Evolutionary conservation across 2,113 vertebrate species (phyloP).

Genomic region (Saguinus midas): DNA sequence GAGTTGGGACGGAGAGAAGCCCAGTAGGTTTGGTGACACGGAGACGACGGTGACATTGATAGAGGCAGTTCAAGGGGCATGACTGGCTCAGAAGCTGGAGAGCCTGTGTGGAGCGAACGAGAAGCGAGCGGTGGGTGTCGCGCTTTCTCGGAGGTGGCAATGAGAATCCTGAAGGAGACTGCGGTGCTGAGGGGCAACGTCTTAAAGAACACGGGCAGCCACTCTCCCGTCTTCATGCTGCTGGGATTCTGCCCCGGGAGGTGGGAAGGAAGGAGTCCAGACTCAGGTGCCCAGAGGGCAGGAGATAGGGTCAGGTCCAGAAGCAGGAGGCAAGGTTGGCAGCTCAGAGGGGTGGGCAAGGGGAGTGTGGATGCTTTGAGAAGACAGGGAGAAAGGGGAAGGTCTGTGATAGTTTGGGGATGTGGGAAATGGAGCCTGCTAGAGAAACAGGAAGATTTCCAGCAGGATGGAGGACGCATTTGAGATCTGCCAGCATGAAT

Average conservation of each 20-base stretch:
- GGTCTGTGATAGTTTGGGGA: fast-evolving
- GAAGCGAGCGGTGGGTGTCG: not conserved
- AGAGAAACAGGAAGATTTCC: not conserved
- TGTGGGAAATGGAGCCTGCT: not conserved
- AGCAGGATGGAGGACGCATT: fast-evolving
- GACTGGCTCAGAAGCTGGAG: not conserved
- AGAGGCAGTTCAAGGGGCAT: not conserved
- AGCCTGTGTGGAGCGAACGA: not conserved
- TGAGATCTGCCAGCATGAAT: not conserved
- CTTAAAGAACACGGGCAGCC: not conserved
- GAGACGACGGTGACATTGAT: not conserved
- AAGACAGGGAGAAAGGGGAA: no score
- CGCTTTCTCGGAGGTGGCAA: not conserved
- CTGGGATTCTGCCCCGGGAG: not conserved
- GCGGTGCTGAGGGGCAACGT: fast-evolving
- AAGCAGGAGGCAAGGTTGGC: not conserved
- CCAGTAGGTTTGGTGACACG: fast-evolving
- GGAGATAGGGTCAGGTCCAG: not conserved
- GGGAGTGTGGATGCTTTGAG: fast-evolving
- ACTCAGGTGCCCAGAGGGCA: not conserved
- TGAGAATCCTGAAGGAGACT: not conserved
- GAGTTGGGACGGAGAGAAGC: not conserved
- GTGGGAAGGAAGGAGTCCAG: not conserved
- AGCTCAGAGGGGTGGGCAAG: not conserved
- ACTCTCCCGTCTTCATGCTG: not conserved